Conservation (phyloP, 2,888 invertebrate species). For the Pomacea canaliculata region DNA sequence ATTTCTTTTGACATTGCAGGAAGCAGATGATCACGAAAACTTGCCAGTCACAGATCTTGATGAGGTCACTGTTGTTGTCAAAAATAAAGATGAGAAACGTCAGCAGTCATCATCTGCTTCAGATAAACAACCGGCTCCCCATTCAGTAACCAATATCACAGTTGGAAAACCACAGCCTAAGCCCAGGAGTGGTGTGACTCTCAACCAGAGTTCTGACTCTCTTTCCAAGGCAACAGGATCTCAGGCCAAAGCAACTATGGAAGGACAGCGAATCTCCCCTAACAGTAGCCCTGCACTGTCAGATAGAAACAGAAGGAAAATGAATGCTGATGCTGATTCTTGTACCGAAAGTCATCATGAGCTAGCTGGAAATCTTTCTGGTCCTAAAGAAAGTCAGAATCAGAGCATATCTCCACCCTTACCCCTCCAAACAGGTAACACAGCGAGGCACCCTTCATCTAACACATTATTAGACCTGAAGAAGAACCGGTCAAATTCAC, state of each 20-base stretch:
- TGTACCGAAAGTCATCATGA: neutral
- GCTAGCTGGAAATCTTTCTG: neutral
- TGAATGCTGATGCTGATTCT: neutral
- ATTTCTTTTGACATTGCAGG: slow-evolving; percentile 14
- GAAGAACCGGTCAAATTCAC: slow-evolving; percentile 79
- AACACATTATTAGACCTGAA: slow-evolving; percentile 89
- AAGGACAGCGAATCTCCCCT: no score
- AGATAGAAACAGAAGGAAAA: neutral
- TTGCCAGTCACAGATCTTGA: slow-evolving; percentile 61
- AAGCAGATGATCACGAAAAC: slow-evolving; percentile 51
- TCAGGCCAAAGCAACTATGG: neutral
- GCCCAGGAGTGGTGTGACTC: neutral
- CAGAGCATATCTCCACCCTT: neutral
- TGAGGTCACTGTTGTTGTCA: slow-evolving; percentile 64
- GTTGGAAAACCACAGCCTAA: slow-evolving; percentile 15
- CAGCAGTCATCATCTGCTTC: no score
- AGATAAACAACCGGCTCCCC: neutral
- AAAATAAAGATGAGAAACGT: slow-evolving; percentile 71
- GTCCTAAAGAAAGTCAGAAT: neutral
- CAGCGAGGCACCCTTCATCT: neutral
- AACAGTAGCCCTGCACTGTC: neutral
- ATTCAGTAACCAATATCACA: neutral
- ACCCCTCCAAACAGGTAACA: neutral
- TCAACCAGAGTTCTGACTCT: neutral
- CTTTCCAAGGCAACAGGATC: neutral